Base-by-base conservation (phyloP, 2,797 vertebrate species). In the Uromys caudimaculatus region DNA sequence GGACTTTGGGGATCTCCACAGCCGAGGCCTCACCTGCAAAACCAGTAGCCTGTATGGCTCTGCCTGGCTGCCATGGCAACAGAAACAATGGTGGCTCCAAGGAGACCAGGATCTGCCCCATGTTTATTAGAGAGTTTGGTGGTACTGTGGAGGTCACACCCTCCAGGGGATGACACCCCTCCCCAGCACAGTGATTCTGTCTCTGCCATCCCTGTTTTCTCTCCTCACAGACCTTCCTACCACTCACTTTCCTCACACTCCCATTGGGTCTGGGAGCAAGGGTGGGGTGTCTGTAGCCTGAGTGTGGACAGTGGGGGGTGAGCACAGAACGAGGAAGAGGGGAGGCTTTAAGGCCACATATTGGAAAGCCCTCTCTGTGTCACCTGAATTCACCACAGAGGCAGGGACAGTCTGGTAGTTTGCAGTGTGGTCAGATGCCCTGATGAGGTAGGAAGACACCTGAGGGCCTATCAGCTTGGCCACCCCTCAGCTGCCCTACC, bases 1-100 rank as follows among this genome's bases (percentile, higher is more conserved):
- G n/a, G 29, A 3, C 29, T 5, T 0, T 16, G 6, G 19, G 17
- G 16, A 0, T 19, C 47, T 50, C 10, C 7, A 0, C 24, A 21
- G 27, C 11, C 50, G 3, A 35, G 29, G n/a, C 17, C 58, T 82
- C 60, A 32, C 71, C 87, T 76, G 3, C 13, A 11, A 62, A 50
- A 23, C 0, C 0, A 75, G 44, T 12, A 58, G 19, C 52, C 19
- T 4, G 58, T 64, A 11, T 50, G 75, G n/a, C 58, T 23, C 44
- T 90, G 14, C 47, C 35, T 6, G 64, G 32, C 47, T 16, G 47
- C 24, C 78, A 14, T 14, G 13, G 27, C 12, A 77, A 58, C 3
- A 10, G 64, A 21, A 47, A 21, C 9, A 29, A 21, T 5, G 24
- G 56, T 9, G 54, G 52, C 3, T 24, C 41, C 16, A 0, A 1